Conservation (phyloP, 2,888 invertebrate species). For the Cryptops parisi region DNA sequence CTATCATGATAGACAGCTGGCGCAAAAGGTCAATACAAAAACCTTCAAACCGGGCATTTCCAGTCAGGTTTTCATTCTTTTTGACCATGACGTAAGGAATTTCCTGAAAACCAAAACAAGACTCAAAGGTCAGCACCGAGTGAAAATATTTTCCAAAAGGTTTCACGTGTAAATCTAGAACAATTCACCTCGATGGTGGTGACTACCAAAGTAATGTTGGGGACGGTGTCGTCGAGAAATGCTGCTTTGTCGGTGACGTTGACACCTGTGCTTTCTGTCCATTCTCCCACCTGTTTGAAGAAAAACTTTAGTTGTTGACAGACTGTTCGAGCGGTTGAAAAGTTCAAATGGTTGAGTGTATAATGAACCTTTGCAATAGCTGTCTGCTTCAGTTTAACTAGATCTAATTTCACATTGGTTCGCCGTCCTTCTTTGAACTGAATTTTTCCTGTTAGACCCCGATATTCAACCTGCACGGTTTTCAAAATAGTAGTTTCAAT, state of each 20-base stretch:
- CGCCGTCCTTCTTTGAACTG: constrained; percentile 73
- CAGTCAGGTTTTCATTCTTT: constrained; percentile 39
- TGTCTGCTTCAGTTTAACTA: constrained; percentile 63
- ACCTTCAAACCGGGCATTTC: constrained; percentile 51
- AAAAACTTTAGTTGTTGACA: not conserved
- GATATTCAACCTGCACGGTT: constrained; percentile 52
- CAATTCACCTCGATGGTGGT: constrained; percentile 63
- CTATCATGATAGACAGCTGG: constrained; percentile 65
- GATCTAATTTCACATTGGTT: constrained; percentile 67
- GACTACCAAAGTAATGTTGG: constrained; percentile 77
- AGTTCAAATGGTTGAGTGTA: not conserved
- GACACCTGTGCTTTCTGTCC: constrained; percentile 59
- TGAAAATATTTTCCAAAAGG: no score
- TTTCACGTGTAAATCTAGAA: no score
- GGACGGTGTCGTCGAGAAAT: constrained; percentile 63
- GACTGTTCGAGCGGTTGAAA: not conserved
- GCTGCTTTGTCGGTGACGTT: constrained; percentile 71
- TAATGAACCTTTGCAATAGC: constrained; percentile 48
- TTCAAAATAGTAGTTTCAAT: no score
- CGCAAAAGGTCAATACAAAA: constrained; percentile 82
- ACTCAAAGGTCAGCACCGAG: no score
- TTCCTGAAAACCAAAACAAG: constrained; percentile 42
- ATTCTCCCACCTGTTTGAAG: constrained; percentile 46
- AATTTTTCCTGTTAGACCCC: constrained; percentile 75
- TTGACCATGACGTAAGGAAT: constrained; percentile 84